These are phyloP conservation scores for Pogonomyrmex californicus DNA, from an alignment of 1,140 invertebrate species.

Conservation along the genomic window DNA sequence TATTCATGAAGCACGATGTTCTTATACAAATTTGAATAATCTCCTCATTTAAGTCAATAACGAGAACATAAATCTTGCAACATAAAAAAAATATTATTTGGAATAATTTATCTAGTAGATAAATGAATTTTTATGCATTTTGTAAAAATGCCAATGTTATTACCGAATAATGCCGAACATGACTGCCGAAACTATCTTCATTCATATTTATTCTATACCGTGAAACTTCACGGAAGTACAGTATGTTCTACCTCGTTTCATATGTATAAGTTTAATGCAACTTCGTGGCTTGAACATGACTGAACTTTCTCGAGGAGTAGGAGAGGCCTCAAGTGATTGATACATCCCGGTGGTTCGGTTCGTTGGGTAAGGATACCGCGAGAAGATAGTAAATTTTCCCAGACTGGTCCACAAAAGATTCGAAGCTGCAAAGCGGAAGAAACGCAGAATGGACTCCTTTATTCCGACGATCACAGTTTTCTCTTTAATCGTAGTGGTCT, in stretches of 20 bases:
- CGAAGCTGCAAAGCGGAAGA: slow-evolving; percentile 35
- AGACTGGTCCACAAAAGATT: slow-evolving; percentile 18
- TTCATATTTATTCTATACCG: slow-evolving; percentile 26
- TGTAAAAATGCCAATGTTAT: neutral
- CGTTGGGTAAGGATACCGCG: slow-evolving; percentile 48
- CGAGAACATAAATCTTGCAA: neutral
- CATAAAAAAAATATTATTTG: neutral
- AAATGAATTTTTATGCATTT: neutral
- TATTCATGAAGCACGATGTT: neutral
- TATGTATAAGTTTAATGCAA: slow-evolving; percentile 68
- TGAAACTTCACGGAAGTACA: neutral
- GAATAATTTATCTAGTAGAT: neutral
- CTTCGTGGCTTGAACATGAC: slow-evolving; percentile 24
- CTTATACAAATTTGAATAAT: neutral
- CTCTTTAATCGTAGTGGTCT: neutral
- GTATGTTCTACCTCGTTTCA: slow-evolving; percentile 49
- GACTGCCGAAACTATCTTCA: neutral
- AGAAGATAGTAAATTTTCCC: slow-evolving; percentile 58
- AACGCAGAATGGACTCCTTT: slow-evolving; percentile 19
- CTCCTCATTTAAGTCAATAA: neutral
- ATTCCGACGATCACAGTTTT: slow-evolving; percentile 25
- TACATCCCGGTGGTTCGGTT: slow-evolving; percentile 63
- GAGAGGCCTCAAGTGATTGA: slow-evolving; percentile 63
- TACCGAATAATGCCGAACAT: slow-evolving; percentile 11
- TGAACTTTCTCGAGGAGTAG: slow-evolving; percentile 56